phyloP scores from a whole-genome alignment of 2,888 invertebrate genomes.

The Pachycephus smyrnensis region DNA sequence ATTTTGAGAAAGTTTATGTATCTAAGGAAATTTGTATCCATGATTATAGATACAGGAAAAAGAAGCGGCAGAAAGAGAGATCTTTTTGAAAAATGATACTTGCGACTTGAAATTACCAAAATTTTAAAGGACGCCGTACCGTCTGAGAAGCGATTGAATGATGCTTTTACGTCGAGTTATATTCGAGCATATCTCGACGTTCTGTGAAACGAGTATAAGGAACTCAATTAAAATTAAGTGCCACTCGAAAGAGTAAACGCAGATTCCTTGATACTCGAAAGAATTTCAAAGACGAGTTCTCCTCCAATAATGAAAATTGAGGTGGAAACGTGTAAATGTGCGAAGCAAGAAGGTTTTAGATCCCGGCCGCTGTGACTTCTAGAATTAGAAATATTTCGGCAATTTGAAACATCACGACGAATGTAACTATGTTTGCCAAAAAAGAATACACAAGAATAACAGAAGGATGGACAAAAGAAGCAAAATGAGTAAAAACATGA shows the following conservation, averaged over 20 bases:
- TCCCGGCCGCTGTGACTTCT: not conserved
- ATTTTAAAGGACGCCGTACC: not conserved
- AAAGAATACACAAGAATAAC: not conserved
- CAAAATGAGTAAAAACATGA: not conserved
- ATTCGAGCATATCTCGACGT: conserved; percentile 17
- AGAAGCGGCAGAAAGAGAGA: not conserved
- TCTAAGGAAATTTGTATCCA: not conserved
- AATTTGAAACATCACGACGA: not conserved
- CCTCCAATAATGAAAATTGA: not conserved
- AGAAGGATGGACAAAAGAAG: not conserved
- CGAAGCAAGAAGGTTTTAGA: not conserved
- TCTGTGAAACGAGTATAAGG: conserved; percentile 37
- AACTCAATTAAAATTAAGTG: conserved; percentile 43
- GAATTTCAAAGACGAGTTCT: not conserved
- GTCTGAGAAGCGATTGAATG: not conserved
- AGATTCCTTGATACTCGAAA: not conserved
- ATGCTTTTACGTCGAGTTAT: not conserved
- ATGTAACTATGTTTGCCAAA: not conserved
- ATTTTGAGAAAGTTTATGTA: not conserved
- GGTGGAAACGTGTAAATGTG: not conserved
- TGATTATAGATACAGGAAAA: not conserved
- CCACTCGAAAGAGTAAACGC: conserved; percentile 21
- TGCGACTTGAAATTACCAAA: not conserved
- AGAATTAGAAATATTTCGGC: not conserved
- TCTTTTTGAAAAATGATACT: not conserved